Percentiles rank a stretch among this genome's conserved stretches.
Evolutionary conservation across 2,888 invertebrate genomes (phyloP).

Genomic region (Synanthedon andrenaeformis): DNA sequence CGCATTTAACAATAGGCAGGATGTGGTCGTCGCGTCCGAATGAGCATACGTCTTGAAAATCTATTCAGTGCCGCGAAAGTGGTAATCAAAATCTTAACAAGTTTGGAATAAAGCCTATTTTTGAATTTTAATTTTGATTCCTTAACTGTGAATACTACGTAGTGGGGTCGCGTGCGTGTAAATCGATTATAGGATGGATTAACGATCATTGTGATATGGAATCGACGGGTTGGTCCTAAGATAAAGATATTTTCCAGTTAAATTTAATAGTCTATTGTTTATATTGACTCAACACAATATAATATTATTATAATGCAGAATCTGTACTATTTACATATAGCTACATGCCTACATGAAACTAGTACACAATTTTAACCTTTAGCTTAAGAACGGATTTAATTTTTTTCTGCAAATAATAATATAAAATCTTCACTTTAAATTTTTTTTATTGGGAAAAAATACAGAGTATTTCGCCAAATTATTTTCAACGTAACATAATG

Average conservation of each 20-base stretch:
- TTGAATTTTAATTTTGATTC: neutral
- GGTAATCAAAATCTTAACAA: neutral
- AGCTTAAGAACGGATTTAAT: no score
- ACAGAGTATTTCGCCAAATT: no score
- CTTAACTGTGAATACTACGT: neutral
- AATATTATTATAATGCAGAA: neutral
- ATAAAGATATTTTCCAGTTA: slow-evolving; percentile 8
- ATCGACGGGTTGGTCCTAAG: slow-evolving; percentile 27
- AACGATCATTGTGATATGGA: slow-evolving; percentile 25
- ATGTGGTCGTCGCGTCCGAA: slow-evolving; percentile 42
- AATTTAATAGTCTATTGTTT: neutral
- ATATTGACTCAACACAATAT: neutral
- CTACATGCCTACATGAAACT: no score
- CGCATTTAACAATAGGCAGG: slow-evolving; percentile 41
- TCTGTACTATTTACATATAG: no score
- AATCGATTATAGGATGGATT: slow-evolving; percentile 44
- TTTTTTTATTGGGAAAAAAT: no score
- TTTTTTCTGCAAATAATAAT: no score
- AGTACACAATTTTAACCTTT: no score
- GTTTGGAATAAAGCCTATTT: slow-evolving; percentile 1
- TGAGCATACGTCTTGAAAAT: slow-evolving; percentile 24
- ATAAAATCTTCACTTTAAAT: no score
- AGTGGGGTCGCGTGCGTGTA: slow-evolving; percentile 44
- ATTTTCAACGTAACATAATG: no score
- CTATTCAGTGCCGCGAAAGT: neutral